Conservation (phyloP, 2,797 vertebrate species). For the Vespertilio murinus region DNA sequence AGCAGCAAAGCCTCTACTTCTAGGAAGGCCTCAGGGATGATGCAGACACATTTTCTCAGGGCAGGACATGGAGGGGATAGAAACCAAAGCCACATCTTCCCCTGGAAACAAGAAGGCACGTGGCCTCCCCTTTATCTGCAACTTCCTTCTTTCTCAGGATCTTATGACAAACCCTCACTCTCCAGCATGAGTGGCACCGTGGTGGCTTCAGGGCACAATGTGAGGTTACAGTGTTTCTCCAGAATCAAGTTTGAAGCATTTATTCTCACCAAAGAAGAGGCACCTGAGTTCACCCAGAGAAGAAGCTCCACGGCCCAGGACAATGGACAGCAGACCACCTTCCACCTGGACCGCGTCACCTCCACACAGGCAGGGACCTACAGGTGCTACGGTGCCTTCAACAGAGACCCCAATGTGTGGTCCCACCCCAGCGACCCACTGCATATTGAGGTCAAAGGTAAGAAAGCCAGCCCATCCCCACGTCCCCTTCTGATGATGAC, state of each 20-base stretch:
- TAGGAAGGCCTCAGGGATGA: not conserved
- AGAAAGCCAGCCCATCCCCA: not conserved
- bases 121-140: not conserved
- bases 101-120: no score
- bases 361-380: not conserved
- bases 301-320: rapidly evolving
- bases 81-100: not conserved
- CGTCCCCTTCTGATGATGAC: not conserved
- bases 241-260: rapidly evolving
- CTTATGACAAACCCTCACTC: not conserved
- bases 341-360: not conserved
- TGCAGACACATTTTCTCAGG: not conserved
- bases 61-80: rapidly evolving
- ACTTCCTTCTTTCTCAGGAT: not conserved
- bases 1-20: not conserved
- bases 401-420: rapidly evolving
- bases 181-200: rapidly evolving
- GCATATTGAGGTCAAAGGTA: not conserved
- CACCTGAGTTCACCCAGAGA: not conserved
- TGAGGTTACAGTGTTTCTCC: not conserved
- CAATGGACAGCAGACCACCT: rapidly evolving
- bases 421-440: not conserved
- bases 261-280: not conserved
- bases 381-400: not conserved
- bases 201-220: not conserved